phyloP scores from a whole-genome alignment of 2,113 vertebrate species.

The Pollimyrus isidori region DNA sequence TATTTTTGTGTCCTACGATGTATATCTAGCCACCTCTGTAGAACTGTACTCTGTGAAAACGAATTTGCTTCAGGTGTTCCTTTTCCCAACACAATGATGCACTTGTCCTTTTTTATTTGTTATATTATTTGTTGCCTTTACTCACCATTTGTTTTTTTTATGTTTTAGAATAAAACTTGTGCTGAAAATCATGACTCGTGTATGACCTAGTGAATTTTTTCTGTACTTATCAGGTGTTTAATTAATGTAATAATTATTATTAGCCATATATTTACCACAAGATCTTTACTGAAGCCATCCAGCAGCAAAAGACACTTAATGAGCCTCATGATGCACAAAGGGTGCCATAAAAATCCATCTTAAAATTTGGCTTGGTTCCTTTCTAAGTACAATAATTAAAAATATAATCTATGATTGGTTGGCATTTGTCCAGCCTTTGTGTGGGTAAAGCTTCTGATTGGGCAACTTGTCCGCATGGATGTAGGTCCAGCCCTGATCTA shows the following conservation, averaged over 20 bases:
- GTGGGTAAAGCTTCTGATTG: background rate
- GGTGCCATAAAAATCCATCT: background rate
- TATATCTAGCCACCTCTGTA: conserved; percentile 11
- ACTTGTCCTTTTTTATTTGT: conserved; percentile 25
- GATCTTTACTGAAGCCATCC: background rate
- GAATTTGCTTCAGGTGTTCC: conserved; percentile 44
- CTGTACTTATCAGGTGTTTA: background rate
- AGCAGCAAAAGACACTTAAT: background rate
- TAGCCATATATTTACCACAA: background rate
- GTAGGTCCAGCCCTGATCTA: background rate
- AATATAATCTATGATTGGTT: background rate
- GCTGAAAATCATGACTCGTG: background rate
- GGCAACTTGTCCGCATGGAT: background rate
- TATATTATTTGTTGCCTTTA: conserved; percentile 20
- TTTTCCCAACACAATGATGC: conserved; percentile 37
- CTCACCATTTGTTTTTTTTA: conserved; percentile 13
- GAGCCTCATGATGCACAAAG: background rate
- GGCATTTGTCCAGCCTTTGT: background rate
- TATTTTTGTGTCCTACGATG: background rate
- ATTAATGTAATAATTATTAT: background rate
- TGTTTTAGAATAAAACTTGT: conserved; percentile 28
- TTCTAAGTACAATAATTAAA: background rate
- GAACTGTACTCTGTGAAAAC: conserved; percentile 16
- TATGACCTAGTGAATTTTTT: background rate
- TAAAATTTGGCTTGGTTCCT: background rate